These are phyloP conservation scores for Ooceraea biroi DNA, from an alignment of 1,140 invertebrate species.

Conservation along the genomic window DNA sequence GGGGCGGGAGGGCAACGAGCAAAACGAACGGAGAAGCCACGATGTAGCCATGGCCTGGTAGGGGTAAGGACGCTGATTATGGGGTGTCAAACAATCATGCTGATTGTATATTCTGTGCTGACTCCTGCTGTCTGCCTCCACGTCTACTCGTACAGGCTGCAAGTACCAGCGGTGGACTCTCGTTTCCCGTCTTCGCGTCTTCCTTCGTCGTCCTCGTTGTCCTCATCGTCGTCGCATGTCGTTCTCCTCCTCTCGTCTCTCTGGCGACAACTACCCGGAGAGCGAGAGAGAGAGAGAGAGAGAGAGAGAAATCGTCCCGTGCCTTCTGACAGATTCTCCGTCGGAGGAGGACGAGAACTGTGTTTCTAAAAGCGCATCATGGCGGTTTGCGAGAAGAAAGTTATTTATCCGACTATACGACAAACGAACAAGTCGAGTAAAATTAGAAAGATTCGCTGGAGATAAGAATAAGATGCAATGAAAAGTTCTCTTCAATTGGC, in stretches of 20 bases:
- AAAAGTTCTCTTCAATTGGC: not conserved
- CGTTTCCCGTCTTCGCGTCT: slow-evolving; percentile 65
- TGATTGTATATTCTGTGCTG: slow-evolving; percentile 85
- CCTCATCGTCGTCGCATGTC: slow-evolving; percentile 10
- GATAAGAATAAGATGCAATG: not conserved
- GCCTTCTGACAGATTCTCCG: slow-evolving; percentile 35
- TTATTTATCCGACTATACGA: slow-evolving; percentile 50
- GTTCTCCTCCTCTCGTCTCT: slow-evolving; percentile 21
- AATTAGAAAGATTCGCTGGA: slow-evolving; percentile 26
- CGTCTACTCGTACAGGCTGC: slow-evolving; percentile 63
- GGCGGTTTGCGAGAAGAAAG: slow-evolving; percentile 50
- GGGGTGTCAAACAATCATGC: slow-evolving; percentile 87
- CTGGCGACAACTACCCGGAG: not conserved
- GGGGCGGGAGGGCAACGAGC: slow-evolving; percentile 40
- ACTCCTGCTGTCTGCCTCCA: slow-evolving; percentile 80
- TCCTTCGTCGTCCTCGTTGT: slow-evolving; percentile 26
- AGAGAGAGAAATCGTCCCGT: slow-evolving; percentile 1
- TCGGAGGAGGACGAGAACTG: slow-evolving; percentile 35
- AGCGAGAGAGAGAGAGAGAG: slow-evolving; percentile 9
- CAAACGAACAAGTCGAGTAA: slow-evolving; percentile 26
- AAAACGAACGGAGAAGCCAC: slow-evolving; percentile 59
- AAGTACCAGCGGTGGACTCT: slow-evolving; percentile 58
- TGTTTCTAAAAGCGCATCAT: slow-evolving; percentile 39
- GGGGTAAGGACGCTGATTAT: slow-evolving; percentile 85
- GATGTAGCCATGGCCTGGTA: slow-evolving; percentile 48